Conservation (phyloP, 2,797 vertebrate genomes). For the Helicolenus hilgendorfi region DNA sequence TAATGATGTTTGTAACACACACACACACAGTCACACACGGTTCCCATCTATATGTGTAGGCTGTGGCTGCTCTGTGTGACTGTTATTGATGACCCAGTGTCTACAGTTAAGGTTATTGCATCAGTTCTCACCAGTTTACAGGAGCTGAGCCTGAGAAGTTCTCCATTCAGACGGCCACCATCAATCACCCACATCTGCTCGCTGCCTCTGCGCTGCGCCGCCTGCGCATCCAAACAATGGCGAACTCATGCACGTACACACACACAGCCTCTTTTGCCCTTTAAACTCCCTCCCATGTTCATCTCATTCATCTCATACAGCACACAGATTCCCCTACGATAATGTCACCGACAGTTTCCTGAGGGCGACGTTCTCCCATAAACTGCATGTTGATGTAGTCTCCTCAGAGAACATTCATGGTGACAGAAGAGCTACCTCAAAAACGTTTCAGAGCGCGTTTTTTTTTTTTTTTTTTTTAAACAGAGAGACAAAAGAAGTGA, state of each 20-base stretch:
- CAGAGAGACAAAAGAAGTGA: constrained; percentile 34
- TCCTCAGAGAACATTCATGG: constrained; percentile 25
- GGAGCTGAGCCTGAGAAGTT: constrained; percentile 76
- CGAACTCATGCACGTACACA: neutral
- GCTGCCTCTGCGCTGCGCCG: constrained; percentile 34
- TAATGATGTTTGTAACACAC: neutral
- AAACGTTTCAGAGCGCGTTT: constrained; percentile 14
- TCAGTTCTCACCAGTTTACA: constrained; percentile 82
- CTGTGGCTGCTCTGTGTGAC: constrained; percentile 32
- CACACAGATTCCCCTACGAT: constrained; percentile 63
- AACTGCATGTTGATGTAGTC: constrained; percentile 31
- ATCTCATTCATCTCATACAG: constrained; percentile 54
- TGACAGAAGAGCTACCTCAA: constrained; percentile 19
- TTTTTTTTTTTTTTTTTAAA: constrained; percentile 39
- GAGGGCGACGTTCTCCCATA: constrained; percentile 30
- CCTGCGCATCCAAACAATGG: constrained; percentile 36
- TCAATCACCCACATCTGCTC: constrained; percentile 83
- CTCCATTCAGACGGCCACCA: constrained; percentile 74
- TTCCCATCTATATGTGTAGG: constrained; percentile 38
- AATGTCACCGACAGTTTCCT: constrained; percentile 63
- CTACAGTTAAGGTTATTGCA: constrained; percentile 88
- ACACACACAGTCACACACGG: neutral
- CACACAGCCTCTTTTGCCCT: constrained; percentile 49
- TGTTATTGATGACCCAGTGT: constrained; percentile 85
- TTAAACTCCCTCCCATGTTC: constrained; percentile 58